Percentiles rank a stretch among this genome's conserved stretches.
Evolutionary conservation across 2,113 vertebrate genomes (phyloP).

Genomic region (Alexandromys fortis): DNA sequence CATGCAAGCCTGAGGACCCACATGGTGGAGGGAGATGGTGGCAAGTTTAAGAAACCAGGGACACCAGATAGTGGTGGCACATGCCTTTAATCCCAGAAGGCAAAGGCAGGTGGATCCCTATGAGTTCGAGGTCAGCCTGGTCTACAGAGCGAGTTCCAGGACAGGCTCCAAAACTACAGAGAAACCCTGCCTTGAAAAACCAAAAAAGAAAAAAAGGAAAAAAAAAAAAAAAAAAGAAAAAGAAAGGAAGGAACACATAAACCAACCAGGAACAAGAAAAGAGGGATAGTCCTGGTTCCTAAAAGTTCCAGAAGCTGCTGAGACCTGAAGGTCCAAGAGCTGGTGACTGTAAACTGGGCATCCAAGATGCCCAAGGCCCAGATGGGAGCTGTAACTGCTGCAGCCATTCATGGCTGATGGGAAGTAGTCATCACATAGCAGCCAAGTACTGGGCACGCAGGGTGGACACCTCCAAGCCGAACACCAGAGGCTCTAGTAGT

Average conservation of each 20-base stretch:
- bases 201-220: too few species aligned
- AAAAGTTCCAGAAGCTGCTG: too few species aligned
- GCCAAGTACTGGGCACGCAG: neutral
- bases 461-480: neutral
- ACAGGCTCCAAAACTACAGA: too few species aligned
- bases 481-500: neutral
- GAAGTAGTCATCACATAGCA: neutral
- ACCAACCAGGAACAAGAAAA: neutral
- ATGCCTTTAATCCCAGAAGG: too few species aligned
- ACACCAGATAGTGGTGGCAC: neutral
- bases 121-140: too few species aligned
- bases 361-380: neutral
- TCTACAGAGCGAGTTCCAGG: too few species aligned
- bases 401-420: neutral
- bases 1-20: neutral
- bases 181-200: too few species aligned
- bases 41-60: neutral
- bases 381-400: neutral
- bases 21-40: neutral
- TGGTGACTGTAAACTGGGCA: neutral
- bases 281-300: neutral
- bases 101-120: too few species aligned
- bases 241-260: too few species aligned
- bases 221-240: too few species aligned
- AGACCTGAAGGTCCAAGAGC: neutral